Conservation (phyloP, 2,113 vertebrate species). For the Chaetodon auriga region DNA sequence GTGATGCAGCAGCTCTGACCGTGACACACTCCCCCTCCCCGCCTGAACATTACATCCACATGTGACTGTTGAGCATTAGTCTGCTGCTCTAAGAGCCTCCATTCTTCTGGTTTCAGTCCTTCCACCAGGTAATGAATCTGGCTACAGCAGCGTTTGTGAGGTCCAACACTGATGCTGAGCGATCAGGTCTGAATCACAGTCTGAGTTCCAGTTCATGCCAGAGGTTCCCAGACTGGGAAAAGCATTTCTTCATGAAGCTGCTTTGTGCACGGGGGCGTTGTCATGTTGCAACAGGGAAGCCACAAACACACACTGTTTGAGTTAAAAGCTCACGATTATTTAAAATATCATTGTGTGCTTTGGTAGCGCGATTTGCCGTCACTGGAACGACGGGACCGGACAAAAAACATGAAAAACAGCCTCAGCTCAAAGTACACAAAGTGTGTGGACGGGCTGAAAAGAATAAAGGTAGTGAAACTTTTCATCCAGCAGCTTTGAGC, state of each 20-base stretch:
- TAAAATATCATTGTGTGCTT: too few relatives aligned
- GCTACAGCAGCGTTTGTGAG: not conserved
- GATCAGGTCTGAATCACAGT: not conserved
- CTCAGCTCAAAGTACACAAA: too few relatives aligned
- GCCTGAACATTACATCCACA: not conserved
- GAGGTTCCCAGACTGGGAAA: not conserved
- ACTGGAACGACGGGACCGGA: not conserved
- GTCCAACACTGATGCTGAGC: not conserved
- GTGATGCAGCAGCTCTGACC: not conserved
- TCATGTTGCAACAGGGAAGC: not conserved
- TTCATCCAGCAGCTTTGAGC: not conserved
- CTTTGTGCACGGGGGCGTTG: not conserved
- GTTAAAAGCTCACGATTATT: too few relatives aligned
- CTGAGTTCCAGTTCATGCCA: not conserved
- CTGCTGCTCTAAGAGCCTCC: not conserved
- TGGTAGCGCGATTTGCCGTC: too few relatives aligned
- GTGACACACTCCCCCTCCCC: not conserved
- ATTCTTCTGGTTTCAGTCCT: not conserved
- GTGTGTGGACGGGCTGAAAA: not conserved
- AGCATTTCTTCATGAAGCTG: not conserved
- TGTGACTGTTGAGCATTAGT: not conserved
- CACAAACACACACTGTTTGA: not conserved
- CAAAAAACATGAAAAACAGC: not conserved
- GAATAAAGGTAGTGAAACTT: constrained; percentile 3
- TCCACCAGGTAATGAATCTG: not conserved